phyloP scores from a whole-genome alignment of 2,113 vertebrate genomes.

The Bubo blakistoni region DNA sequence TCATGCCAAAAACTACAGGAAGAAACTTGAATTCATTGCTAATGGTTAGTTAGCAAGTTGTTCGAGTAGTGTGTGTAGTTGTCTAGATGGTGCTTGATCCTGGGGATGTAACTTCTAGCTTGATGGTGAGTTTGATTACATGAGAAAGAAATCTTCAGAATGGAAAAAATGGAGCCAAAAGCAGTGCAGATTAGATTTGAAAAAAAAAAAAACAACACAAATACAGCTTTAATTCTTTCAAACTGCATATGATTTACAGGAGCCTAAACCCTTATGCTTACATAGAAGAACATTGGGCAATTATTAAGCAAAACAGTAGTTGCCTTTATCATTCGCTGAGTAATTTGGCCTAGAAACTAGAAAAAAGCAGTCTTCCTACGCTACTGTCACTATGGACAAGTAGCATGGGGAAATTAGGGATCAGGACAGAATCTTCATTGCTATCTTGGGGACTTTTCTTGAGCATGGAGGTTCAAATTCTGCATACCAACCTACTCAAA shows the following conservation, averaged over 20 bases:
- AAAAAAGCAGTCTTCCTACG: not conserved
- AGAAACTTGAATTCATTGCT: not conserved
- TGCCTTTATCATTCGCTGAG: not conserved
- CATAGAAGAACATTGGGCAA: not conserved
- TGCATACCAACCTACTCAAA: not conserved
- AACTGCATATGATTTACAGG: not conserved
- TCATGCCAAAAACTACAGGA: not conserved
- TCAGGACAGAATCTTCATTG: not conserved
- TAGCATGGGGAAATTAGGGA: not conserved
- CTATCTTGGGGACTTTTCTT: not conserved
- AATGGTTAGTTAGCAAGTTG: not conserved
- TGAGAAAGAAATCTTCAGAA: not conserved
- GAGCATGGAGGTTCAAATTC: not conserved
- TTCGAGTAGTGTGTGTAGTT: not conserved
- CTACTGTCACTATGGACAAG: not conserved
- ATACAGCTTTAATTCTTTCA: not conserved
- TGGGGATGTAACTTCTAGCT: not conserved
- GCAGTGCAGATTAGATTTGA: not conserved
- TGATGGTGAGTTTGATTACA: not conserved
- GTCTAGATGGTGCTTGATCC: not conserved
- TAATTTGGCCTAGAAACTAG: not conserved
- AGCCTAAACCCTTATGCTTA: not conserved
- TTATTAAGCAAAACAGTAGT: not conserved
- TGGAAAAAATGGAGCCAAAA: not conserved
- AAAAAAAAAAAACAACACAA: not conserved